A percentile compares a stretch with the other conserved stretches of the same genome.
phyloP scores from a whole-genome alignment of 2,113 vertebrate genomes.

The Oryzias melastigma region DNA sequence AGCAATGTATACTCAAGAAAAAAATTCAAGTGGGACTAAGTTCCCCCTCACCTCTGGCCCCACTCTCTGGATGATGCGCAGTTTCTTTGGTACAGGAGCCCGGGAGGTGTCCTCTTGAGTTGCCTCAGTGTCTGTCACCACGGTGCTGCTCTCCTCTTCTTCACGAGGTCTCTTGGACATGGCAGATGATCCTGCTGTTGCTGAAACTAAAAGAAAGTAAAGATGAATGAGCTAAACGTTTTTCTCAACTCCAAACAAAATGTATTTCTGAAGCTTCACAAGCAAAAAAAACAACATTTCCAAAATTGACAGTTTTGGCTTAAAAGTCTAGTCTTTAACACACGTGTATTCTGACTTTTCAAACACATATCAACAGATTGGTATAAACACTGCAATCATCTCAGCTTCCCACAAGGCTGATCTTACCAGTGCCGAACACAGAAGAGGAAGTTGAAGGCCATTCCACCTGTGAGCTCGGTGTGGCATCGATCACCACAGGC shows the following conservation, averaged over 20 bases:
- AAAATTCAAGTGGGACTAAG: neutral
- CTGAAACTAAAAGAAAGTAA: constrained; percentile 81
- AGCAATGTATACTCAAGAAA: too few relatives aligned
- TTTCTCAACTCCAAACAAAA: neutral
- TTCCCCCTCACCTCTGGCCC: constrained; percentile 82
- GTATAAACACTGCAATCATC: neutral
- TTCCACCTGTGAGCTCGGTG: constrained; percentile 88
- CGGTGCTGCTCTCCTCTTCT: constrained; percentile 84
- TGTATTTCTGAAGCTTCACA: too few relatives aligned
- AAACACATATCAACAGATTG: too few relatives aligned
- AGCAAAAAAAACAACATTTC: too few relatives aligned
- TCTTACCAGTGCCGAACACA: constrained; percentile 88
- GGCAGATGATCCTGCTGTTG: constrained; percentile 86
- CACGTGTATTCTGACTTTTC: too few relatives aligned
- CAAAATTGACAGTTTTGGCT: too few relatives aligned
- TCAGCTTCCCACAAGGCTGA: neutral
- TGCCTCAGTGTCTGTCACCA: constrained; percentile 79
- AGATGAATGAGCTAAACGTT: neutral
- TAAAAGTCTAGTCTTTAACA: too few relatives aligned
- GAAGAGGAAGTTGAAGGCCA: constrained; percentile 91
- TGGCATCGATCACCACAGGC: constrained; percentile 83
- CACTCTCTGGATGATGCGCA: constrained; percentile 87
- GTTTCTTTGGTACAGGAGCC: constrained; percentile 87
- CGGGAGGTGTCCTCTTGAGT: constrained; percentile 85
- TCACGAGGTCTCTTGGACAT: constrained; percentile 90